A percentile compares a stretch with the other conserved stretches of the same genome.
These are phyloP conservation scores for Naso thynnoides DNA, from an alignment of 2,797 vertebrate species.

Conservation along the genomic window DNA sequence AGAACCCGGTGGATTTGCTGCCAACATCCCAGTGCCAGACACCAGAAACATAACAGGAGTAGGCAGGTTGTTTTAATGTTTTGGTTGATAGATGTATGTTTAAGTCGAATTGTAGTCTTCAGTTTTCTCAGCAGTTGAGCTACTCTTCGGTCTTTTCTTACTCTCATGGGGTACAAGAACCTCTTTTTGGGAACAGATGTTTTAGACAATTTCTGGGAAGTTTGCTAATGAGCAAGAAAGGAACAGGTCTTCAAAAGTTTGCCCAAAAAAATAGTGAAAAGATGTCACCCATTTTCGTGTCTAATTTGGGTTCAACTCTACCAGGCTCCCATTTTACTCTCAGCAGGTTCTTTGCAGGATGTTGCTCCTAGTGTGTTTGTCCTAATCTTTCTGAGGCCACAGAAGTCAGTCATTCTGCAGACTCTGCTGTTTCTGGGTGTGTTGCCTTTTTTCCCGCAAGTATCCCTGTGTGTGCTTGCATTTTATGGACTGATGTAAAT, in stretches of 20 bases:
- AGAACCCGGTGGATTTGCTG: too few species aligned
- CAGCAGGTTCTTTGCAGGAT: constrained; percentile 26
- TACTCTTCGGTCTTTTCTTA: not conserved
- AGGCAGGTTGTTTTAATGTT: too few species aligned
- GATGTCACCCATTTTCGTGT: constrained; percentile 12
- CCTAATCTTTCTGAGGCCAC: constrained; percentile 14
- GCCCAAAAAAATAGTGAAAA: not conserved
- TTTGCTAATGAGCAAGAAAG: constrained; percentile 11
- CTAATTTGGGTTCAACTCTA: constrained; percentile 8
- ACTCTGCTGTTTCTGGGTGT: constrained; percentile 33
- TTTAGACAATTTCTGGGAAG: not conserved
- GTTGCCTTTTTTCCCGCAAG: constrained; percentile 35
- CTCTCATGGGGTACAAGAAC: not conserved
- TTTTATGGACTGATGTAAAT: constrained; percentile 75
- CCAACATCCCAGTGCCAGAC: too few species aligned
- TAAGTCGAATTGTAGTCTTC: not conserved
- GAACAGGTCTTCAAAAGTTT: not conserved
- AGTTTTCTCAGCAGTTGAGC: not conserved
- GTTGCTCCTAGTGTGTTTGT: constrained; percentile 17
- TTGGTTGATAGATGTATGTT: not conserved
- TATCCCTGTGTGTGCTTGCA: constrained; percentile 49
- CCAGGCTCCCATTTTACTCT: not conserved
- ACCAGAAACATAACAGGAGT: too few species aligned
- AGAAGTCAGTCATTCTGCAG: constrained; percentile 36
- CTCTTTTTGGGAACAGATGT: not conserved